phyloP scores from a whole-genome alignment of 2,888 invertebrate species.

The Drosophila merina region DNA sequence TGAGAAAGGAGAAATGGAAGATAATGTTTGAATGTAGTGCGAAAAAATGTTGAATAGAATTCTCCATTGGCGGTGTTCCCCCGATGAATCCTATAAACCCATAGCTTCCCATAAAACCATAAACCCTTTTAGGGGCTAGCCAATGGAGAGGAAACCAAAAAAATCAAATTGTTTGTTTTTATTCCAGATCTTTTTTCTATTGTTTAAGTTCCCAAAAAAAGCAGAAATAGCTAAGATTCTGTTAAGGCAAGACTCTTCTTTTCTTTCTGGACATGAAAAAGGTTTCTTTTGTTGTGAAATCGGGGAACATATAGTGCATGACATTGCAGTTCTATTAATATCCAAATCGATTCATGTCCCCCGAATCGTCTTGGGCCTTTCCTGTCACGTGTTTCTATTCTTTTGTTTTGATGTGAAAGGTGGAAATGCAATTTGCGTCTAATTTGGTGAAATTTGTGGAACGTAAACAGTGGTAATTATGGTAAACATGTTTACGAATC shows the following conservation, averaged over 20 bases:
- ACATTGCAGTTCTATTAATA: slow-evolving; percentile 36
- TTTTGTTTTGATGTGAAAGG: slow-evolving; percentile 28
- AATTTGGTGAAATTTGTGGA: slow-evolving; percentile 55
- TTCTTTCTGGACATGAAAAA: slow-evolving; percentile 6
- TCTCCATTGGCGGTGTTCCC: slow-evolving; percentile 26
- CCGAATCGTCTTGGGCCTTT: not conserved
- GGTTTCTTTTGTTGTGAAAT: slow-evolving; percentile 31
- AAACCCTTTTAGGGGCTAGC: slow-evolving; percentile 6
- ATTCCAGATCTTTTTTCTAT: not conserved
- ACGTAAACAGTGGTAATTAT: slow-evolving; percentile 46
- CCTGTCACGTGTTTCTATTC: slow-evolving; percentile 28
- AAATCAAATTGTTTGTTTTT: not conserved
- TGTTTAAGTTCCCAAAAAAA: not conserved
- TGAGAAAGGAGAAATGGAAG: slow-evolving; percentile 32
- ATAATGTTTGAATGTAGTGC: slow-evolving; percentile 35
- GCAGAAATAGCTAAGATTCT: not conserved
- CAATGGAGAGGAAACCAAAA: slow-evolving; percentile 26
- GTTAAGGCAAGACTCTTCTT: not conserved
- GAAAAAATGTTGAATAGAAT: slow-evolving; percentile 39
- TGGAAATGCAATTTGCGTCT: slow-evolving; percentile 40
- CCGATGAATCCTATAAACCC: not conserved
- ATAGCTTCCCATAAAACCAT: not conserved
- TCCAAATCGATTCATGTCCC: slow-evolving; percentile 14
- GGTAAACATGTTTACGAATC: slow-evolving; percentile 67
- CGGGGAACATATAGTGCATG: not conserved